These are phyloP conservation scores for Brachycybe producta DNA, from an alignment of 2,888 invertebrate species.

Conservation along the genomic window DNA sequence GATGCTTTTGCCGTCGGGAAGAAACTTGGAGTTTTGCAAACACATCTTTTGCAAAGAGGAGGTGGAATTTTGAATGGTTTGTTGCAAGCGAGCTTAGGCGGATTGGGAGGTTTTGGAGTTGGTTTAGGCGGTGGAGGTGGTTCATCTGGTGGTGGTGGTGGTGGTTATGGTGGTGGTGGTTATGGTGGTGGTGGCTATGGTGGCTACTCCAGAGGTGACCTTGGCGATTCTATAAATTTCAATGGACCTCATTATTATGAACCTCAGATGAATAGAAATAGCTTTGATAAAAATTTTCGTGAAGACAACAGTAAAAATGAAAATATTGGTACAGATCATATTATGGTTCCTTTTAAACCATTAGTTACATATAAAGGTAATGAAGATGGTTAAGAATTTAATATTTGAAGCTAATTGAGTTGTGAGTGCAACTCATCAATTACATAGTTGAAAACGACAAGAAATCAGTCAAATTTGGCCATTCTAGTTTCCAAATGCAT, in stretches of 20 bases:
- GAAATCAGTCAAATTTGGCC: no score
- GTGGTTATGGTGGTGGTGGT: constrained; percentile 8
- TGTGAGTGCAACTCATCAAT: no score
- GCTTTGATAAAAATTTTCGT: background rate
- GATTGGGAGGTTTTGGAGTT: constrained; percentile 3
- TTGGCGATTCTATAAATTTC: background rate
- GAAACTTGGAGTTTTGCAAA: constrained; percentile 6
- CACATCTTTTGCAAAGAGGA: background rate
- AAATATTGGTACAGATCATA: no score
- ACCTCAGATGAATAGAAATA: background rate
- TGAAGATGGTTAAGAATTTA: no score
- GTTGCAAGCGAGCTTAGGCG: background rate
- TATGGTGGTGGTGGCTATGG: background rate
- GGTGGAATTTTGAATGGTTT: background rate
- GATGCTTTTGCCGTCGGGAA: constrained; percentile 9
- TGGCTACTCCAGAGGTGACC: background rate
- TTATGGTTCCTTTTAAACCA: no score
- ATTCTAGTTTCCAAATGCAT: no score
- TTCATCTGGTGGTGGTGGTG: background rate
- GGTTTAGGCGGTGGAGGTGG: constrained; percentile 2
- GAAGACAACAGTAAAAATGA: no score
- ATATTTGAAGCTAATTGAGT: no score
- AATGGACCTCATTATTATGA: background rate
- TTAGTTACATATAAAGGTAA: no score
- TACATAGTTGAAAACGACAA: no score